Evolutionary conservation across 35 echinoderm and acorn worm species (phyloP), one percentile per base, ranked within the genome.

Genomic region (Heliocidaris erythrogramma): DNA sequence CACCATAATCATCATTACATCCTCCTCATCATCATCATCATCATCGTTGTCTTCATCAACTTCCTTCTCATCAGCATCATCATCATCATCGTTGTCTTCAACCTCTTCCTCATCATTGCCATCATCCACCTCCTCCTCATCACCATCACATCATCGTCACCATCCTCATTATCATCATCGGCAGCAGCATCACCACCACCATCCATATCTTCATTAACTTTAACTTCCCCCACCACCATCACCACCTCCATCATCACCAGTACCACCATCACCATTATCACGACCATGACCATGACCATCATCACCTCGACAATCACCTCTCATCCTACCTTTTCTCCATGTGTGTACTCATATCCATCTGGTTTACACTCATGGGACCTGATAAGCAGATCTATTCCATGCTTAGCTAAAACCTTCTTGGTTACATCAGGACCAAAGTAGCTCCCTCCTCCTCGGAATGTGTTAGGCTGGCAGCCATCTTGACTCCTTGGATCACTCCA

Each of bases 351-450:
- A 94, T 96, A 99, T 8, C 98, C 98, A 47, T 96, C 94, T 56
- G 95, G 95, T 92, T 97, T 99, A 30, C 98, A 99, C 49, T 99
- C 98, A 95, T 99, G 98, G 10, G 98, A 99, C 47, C 98, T 56
- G 24, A 99, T 97, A 10, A 99, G 95, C 2, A 99, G 61, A 7
- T 99, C 96, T 13, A 99, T 85, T 47, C 94, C 94, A 90, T 99
- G 98, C 56, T 99, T 99, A 60, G 88, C 94, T 49, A 99, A 92
- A 13, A 99, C 94, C 71, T 96, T 95, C 47, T 90, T 95, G 14
- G 96, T 99, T 30, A 99, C 71, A 35, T 99, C 98, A 27, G 98
- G 98, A 17, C 98, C 98, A 95, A 99, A 99, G 85, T 99, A 99
- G 50, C 98, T 97, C 48, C 98, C 98, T 24, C 98, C 98, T 71